A percentile compares a stretch with the other conserved stretches of the same genome.
These are phyloP conservation scores for Charina bottae DNA, from an alignment of 2,113 vertebrate species.

Conservation along the genomic window DNA sequence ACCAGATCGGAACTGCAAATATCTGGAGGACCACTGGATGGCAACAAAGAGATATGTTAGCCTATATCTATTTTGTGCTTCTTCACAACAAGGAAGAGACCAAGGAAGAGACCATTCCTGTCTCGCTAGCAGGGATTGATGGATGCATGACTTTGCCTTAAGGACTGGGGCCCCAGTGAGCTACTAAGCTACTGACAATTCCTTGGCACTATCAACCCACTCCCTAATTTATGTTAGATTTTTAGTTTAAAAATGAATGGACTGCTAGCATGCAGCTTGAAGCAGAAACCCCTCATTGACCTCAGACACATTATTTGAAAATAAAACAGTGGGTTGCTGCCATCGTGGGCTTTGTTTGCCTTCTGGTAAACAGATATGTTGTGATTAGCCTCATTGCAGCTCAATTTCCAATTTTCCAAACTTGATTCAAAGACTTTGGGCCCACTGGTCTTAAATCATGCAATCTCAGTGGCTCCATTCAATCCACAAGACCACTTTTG, in stretches of 20 bases:
- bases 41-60: not conserved
- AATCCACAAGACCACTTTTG: not conserved
- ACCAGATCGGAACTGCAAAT: not conserved
- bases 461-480: not conserved
- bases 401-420: not conserved
- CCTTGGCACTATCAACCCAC: not conserved
- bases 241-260: not conserved
- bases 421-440: not conserved
- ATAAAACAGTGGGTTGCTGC: not conserved
- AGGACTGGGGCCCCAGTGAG: not conserved
- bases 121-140: too few relatives aligned
- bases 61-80: not conserved
- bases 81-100: not conserved
- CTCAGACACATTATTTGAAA: not conserved
- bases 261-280: not conserved
- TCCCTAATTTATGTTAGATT: not conserved
- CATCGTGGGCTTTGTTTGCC: not conserved
- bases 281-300: not conserved
- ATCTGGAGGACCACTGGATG: not conserved
- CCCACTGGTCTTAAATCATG: not conserved
- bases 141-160: not conserved
- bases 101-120: not conserved
- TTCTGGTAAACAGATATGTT: not conserved
- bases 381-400: not conserved
- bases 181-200: not conserved